phyloP scores from a whole-genome alignment of 35 echinoderm and acorn worm genomes.

The Amphiura filiformis region DNA sequence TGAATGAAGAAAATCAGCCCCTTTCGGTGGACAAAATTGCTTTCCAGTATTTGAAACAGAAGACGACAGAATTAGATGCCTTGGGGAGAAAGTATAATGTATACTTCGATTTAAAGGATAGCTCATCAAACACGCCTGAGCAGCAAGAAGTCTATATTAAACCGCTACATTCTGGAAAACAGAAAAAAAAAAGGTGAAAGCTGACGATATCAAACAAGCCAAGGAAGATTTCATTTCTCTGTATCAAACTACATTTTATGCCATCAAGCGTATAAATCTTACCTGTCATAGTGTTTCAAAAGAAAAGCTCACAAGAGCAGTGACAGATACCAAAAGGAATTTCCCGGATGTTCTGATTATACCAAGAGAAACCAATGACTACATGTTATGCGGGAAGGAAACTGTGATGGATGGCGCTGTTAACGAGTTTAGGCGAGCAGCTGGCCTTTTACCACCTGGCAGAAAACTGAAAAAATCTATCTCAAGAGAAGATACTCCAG shows the following conservation, averaged over 20 bases:
- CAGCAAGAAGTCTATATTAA: neutral
- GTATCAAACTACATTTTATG: neutral
- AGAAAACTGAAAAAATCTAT: neutral
- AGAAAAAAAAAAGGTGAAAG: neutral
- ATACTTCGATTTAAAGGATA: neutral
- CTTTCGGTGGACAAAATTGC: neutral
- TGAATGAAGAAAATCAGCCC: neutral
- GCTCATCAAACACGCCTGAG: neutral
- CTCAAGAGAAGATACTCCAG: neutral
- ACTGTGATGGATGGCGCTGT: neutral
- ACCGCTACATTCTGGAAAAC: neutral
- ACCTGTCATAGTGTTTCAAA: neutral
- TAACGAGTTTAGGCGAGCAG: neutral
- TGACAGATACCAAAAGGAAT: neutral
- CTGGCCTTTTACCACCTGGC: neutral
- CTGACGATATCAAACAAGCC: neutral
- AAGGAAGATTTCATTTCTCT: neutral
- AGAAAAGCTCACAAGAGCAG: neutral
- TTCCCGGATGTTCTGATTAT: neutral
- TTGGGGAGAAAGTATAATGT: slow-evolving; percentile 17
- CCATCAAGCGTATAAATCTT: neutral
- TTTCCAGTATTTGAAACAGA: neutral
- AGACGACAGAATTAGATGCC: neutral
- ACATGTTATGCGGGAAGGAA: neutral
- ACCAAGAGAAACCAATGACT: neutral